These are phyloP conservation scores for Chondrilla cf. caribensis DNA, from an alignment of 37 sponge, comb jelly and placozoan species.

Conservation along the genomic window DNA sequence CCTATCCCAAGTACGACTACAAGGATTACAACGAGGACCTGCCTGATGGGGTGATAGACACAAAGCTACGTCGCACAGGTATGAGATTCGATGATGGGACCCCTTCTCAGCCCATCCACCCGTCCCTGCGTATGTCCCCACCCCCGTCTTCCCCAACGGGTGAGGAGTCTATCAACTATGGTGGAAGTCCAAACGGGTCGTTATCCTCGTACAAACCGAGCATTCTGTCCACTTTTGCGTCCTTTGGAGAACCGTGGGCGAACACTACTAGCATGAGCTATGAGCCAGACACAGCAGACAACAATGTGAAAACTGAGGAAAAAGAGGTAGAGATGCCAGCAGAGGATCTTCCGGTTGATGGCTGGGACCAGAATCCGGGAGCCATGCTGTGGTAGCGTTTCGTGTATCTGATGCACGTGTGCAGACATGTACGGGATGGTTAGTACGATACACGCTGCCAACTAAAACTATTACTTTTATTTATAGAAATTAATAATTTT, in stretches of 20 bases:
- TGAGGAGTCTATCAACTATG: not conserved
- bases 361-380: not conserved
- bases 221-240: not conserved
- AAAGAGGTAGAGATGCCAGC: not conserved
- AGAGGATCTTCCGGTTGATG: not conserved
- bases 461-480: not conserved
- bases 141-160: not conserved
- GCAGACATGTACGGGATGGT: no score
- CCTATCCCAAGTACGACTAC: slow-evolving; percentile 73
- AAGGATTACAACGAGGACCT: slow-evolving; percentile 53
- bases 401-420: not conserved
- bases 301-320: not conserved
- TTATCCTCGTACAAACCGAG: not conserved
- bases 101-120: slow-evolving; percentile 20
- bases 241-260: slow-evolving; percentile 6
- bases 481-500: no score
- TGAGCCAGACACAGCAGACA: not conserved
- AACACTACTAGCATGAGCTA: not conserved
- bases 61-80: no score
- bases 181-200: no score
- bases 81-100: not conserved
- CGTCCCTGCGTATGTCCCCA: not conserved
- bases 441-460: no score
- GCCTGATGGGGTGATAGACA: slow-evolving; percentile 3
- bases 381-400: no score